phyloP scores from a whole-genome alignment of 2,113 vertebrate genomes.

The Taxidea taxus region DNA sequence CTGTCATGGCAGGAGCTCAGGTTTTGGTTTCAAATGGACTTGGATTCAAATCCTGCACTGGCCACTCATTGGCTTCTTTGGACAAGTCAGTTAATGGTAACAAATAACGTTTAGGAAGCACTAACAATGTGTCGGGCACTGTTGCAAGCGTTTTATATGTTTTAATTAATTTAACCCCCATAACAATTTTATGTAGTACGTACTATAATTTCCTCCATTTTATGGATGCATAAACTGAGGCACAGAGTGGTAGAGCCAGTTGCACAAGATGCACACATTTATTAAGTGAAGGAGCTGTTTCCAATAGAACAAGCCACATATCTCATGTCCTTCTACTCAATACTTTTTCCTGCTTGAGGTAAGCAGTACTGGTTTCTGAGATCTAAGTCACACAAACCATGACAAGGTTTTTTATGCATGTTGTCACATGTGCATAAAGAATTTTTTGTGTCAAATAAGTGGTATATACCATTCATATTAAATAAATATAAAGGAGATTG shows the following conservation, averaged over 20 bases:
- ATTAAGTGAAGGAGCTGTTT: background rate
- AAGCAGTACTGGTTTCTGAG: background rate
- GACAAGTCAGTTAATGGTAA: background rate
- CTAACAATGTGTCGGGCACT: background rate
- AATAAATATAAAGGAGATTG: background rate
- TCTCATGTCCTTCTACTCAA: background rate
- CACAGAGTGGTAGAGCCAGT: background rate
- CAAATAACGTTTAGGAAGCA: background rate
- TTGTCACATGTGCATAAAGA: background rate
- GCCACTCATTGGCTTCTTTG: background rate
- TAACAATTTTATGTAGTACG: background rate
- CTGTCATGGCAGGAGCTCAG: background rate
- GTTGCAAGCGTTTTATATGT: background rate
- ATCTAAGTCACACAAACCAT: background rate
- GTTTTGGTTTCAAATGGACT: background rate
- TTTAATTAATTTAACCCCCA: background rate
- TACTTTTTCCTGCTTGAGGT: background rate
- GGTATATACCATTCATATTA: background rate
- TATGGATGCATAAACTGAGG: background rate
- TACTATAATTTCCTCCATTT: background rate
- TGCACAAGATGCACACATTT: background rate
- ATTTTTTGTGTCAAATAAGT: background rate
- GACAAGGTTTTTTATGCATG: background rate
- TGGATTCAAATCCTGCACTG: background rate
- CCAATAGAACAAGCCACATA: background rate